phyloP scores from a whole-genome alignment of 2,113 vertebrate species.

The Pungitius pungitius region DNA sequence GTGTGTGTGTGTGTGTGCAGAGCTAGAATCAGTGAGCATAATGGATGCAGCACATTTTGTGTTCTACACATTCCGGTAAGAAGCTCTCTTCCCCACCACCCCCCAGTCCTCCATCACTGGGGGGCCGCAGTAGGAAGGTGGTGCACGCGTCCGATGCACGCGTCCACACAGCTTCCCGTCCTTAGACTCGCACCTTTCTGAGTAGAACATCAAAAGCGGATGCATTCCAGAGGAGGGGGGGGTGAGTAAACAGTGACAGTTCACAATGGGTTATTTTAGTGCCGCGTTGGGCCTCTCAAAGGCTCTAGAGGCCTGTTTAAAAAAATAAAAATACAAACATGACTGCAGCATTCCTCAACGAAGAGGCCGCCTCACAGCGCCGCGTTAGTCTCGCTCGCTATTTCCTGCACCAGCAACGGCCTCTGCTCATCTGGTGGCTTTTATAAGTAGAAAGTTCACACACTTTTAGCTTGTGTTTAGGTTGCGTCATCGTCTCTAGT shows the following conservation, averaged over 20 bases:
- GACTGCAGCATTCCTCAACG: constrained; percentile 74
- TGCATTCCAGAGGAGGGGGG: constrained; percentile 52
- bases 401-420: constrained; percentile 66
- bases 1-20: constrained; percentile 36
- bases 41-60: constrained; percentile 7
- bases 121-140: constrained; percentile 6
- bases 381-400: constrained; percentile 40
- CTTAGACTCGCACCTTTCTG: constrained; percentile 87
- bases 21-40: constrained; percentile 23
- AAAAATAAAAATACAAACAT: constrained; percentile 80
- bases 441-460: not conserved
- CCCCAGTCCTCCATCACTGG: constrained; percentile 11
- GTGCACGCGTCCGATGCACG: constrained; percentile 7
- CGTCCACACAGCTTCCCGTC: constrained; percentile 35
- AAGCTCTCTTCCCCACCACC: constrained; percentile 31
- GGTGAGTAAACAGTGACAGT: constrained; percentile 90
- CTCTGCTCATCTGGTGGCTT: constrained; percentile 41
- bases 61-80: constrained; percentile 30
- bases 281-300: constrained; percentile 85
- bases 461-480: too few species aligned
- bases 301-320: constrained; percentile 79
- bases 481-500: too few species aligned
- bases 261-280: constrained; percentile 90
- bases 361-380: constrained; percentile 65
- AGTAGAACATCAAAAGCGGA: constrained; percentile 83